Evolutionary conservation across 2,888 invertebrate genomes (phyloP).

Genomic region (Neoitamus cyanurus): DNA sequence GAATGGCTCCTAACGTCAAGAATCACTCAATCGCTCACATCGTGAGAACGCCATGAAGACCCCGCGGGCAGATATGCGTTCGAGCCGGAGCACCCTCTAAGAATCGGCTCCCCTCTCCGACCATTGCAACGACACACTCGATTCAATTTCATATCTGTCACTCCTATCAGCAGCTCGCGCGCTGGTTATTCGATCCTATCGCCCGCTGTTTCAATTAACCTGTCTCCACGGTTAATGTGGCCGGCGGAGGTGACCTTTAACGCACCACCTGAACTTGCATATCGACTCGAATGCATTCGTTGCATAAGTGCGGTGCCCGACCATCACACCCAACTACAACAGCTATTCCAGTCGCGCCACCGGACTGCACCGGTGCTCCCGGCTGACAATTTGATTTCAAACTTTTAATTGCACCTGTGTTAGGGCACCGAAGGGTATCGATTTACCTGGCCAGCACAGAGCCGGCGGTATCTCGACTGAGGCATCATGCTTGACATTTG

Average conservation of each 20-base stretch:
- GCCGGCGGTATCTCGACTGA: not conserved
- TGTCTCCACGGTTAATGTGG: slow-evolving; percentile 14
- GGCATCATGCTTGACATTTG: slow-evolving; percentile 49
- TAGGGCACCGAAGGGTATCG: slow-evolving; percentile 43
- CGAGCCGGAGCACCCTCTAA: not conserved
- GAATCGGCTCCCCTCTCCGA: not conserved
- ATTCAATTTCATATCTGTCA: slow-evolving; percentile 26
- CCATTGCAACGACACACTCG: not conserved
- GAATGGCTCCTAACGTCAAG: not conserved
- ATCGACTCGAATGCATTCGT: slow-evolving; percentile 32
- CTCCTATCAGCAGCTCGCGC: slow-evolving; percentile 16
- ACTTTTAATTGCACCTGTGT: slow-evolving; percentile 48
- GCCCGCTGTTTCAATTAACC: slow-evolving; percentile 33
- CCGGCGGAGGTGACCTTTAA: slow-evolving; percentile 48
- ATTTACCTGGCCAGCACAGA: slow-evolving; percentile 40
- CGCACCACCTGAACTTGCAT: slow-evolving; percentile 47
- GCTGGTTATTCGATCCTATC: slow-evolving; percentile 23
- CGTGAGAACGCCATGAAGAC: not conserved
- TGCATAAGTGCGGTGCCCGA: slow-evolving; percentile 43
- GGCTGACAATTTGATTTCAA: not conserved
- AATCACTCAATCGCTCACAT: not conserved
- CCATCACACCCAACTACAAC: not conserved
- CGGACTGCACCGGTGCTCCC: not conserved
- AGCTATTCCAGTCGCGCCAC: not conserved
- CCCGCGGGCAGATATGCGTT: not conserved